These are phyloP conservation scores for Astropecten irregularis DNA, from an alignment of 53 echinoderm and acorn worm species.

Conservation along the genomic window DNA sequence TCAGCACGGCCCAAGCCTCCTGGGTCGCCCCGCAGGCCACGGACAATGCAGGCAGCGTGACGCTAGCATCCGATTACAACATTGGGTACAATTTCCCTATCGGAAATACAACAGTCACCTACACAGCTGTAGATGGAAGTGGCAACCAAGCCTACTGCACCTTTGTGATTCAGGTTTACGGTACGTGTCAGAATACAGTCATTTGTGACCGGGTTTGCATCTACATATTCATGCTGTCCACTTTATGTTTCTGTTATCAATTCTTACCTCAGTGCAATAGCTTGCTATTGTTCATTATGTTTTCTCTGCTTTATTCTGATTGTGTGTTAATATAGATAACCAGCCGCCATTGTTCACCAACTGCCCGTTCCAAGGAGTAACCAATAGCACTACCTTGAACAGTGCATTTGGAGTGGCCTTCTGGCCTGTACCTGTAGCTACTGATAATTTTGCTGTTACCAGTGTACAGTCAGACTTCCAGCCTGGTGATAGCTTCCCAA, in stretches of 20 bases:
- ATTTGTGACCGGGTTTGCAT: conserved; percentile 12
- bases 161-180: neutral
- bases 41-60: conserved; percentile 9
- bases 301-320: too few relatives aligned
- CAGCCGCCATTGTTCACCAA: conserved; percentile 34
- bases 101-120: conserved; percentile 49
- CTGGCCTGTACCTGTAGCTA: neutral
- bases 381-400: neutral
- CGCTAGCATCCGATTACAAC: neutral
- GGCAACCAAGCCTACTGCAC: neutral
- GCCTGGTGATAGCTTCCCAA: conserved; percentile 45
- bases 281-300: neutral
- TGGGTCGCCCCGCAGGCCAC: conserved; percentile 55
- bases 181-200: neutral
- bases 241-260: too few relatives aligned
- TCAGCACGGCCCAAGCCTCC: conserved; percentile 23
- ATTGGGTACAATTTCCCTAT: neutral
- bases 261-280: neutral
- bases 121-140: conserved; percentile 54
- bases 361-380: conserved; percentile 27
- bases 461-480: conserved; percentile 24
- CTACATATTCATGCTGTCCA: too few relatives aligned
- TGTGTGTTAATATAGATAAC: neutral
- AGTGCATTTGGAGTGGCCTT: conserved; percentile 7
- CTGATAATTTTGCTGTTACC: conserved; percentile 36